Evolutionary conservation across 2,888 invertebrate genomes (phyloP), one percentile per base, ranked within the genome.

Genomic region (Lepidonotus clava): DNA sequence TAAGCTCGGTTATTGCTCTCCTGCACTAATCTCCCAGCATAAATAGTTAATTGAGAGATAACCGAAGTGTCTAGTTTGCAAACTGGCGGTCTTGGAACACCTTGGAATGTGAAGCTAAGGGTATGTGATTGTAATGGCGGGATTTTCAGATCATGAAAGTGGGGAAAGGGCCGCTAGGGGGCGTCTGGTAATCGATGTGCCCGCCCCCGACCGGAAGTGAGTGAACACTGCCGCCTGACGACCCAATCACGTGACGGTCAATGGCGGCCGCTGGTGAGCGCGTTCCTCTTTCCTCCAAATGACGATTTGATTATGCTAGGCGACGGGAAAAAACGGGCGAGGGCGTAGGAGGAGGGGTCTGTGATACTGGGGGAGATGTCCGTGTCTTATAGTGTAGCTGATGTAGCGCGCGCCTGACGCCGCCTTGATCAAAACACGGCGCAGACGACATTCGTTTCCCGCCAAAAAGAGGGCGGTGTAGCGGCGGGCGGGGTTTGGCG

Each of bases 41-140:
- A 61, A 61, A 61, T 61, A 61, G 28, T 61, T 61, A 61, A 61
- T 61, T 61, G 61, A 28, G 28, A 24, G 61, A 28, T 61, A 61
- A 61, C 28, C 61, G 28, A 32, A 32, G 28, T 1, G 61, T 32
- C 61, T 28, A 32, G n/a, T n/a, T n/a, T n/a, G n/a, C n/a, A n/a
- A n/a, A n/a, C n/a, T n/a, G n/a, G n/a, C n/a, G n/a, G n/a, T n/a
- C n/a, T n/a, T n/a, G n/a, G n/a, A n/a, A n/a, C n/a, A n/a, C n/a
- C n/a, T n/a, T n/a, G n/a, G n/a, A n/a, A n/a, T n/a, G n/a, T n/a
- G n/a, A n/a, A n/a, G n/a, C n/a, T n/a, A n/a, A n/a, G n/a, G n/a
- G n/a, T n/a, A n/a, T n/a, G n/a, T n/a, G 11, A 11, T 61, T 11
- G 24, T 61, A 61, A 61, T 61, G 28, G 28, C 28, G 1, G 61